Conservation (phyloP, 1,140 invertebrate genomes). For the Ceratina calcarata region DNA sequence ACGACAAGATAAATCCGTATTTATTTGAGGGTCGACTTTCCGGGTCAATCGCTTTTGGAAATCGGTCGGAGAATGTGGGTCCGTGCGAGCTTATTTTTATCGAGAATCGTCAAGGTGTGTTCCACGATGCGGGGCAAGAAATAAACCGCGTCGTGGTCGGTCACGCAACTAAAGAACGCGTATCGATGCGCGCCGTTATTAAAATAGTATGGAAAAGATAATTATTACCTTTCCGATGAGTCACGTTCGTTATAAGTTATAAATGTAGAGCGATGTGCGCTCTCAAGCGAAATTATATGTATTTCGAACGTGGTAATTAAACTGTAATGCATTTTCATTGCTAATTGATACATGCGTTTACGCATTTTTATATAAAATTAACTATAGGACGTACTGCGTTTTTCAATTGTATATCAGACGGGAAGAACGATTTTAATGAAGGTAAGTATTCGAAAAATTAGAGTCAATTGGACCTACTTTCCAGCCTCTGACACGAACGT, state of each 20-base stretch:
- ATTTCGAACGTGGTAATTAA: background rate
- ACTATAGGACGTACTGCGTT: background rate
- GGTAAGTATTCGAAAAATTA: slow-evolving; percentile 37
- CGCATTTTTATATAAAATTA: background rate
- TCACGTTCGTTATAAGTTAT: background rate
- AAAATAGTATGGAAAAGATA: background rate
- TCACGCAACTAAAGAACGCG: slow-evolving; percentile 17
- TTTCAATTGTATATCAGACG: background rate
- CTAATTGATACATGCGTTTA: background rate
- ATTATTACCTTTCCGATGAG: background rate
- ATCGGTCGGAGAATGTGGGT: slow-evolving; percentile 30
- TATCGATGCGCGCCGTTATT: slow-evolving; percentile 33
- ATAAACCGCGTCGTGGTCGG: slow-evolving; percentile 12
- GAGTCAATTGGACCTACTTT: slow-evolving; percentile 35
- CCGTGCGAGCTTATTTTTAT: slow-evolving; percentile 24
- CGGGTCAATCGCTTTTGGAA: slow-evolving; percentile 28
- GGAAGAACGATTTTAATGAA: slow-evolving; percentile 29
- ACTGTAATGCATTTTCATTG: background rate
- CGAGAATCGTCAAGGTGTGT: background rate
- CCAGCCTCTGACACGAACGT: slow-evolving; percentile 32
- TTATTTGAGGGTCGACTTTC: slow-evolving; percentile 25
- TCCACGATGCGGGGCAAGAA: slow-evolving; percentile 16
- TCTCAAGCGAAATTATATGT: no score
- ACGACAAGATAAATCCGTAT: slow-evolving; percentile 27
- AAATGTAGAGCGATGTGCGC: background rate